phyloP scores from a whole-genome alignment of 1,140 invertebrate species.

The Spodoptera frugiperda region DNA sequence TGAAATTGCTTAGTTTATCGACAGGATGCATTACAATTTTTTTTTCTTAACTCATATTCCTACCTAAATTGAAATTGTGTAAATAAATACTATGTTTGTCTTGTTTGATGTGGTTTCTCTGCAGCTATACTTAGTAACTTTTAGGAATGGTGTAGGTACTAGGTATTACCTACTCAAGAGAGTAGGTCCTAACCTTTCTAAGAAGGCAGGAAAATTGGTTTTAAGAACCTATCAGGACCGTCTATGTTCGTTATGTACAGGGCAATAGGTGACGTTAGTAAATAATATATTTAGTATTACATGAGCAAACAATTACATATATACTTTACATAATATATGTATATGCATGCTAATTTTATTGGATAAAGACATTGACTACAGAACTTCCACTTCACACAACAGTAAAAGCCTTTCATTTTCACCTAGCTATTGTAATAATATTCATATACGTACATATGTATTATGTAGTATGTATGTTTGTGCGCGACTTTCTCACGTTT shows the following conservation, averaged over 20 bases:
- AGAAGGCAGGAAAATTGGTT: no score
- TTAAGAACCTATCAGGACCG: no score
- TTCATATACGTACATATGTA: no score
- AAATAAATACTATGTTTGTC: no score
- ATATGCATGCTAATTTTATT: constrained; percentile 8
- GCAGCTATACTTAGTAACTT: no score
- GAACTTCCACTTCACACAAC: neutral
- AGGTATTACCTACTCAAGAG: no score
- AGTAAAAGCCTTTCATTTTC: neutral
- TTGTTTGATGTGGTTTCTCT: neutral
- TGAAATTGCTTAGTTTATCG: neutral
- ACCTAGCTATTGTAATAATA: neutral
- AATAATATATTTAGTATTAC: constrained; percentile 5
- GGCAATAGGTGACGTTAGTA: neutral
- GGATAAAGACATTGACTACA: no score
- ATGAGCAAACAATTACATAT: neutral
- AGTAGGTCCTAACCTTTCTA: fast-evolving
- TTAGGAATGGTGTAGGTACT: no score
- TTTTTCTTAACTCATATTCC: no score
- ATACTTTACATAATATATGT: neutral
- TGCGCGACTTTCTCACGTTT: no score
- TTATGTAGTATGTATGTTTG: no score
- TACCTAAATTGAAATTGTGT: no score
- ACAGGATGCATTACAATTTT: neutral
- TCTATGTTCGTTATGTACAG: neutral